These are phyloP conservation scores for Sabatieria punctata DNA, from an alignment of 2,888 invertebrate species.

Conservation along the genomic window DNA sequence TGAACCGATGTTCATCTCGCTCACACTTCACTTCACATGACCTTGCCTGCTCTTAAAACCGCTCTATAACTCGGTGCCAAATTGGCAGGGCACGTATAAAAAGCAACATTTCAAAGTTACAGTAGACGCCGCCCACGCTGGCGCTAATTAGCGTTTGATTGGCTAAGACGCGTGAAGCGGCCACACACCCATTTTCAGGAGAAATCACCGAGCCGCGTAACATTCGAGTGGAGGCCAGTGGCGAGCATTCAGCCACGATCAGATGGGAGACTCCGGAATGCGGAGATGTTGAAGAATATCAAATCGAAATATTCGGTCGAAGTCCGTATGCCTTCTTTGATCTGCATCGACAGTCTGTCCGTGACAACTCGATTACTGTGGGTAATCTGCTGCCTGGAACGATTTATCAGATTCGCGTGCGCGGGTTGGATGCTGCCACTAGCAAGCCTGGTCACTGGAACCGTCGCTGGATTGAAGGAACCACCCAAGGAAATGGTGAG, in stretches of 20 bases:
- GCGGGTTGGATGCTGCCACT: conserved; percentile 24
- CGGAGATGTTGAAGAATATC: conserved; percentile 8
- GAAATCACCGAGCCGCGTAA: conserved; percentile 25
- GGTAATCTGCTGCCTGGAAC: conserved; percentile 28
- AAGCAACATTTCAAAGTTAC: too few species aligned
- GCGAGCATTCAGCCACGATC: conserved; percentile 24
- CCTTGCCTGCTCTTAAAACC: too few species aligned
- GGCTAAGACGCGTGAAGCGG: too few species aligned
- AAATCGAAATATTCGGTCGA: background rate
- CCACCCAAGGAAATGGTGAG: conserved; percentile 25
- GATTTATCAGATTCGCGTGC: conserved; percentile 25
- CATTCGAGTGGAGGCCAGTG: conserved; percentile 19
- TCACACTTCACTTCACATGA: too few species aligned
- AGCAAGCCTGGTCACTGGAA: conserved; percentile 26
- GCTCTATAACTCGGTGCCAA: too few species aligned
- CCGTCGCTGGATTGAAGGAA: conserved; percentile 19
- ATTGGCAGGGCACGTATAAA: too few species aligned
- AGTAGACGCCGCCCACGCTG: too few species aligned
- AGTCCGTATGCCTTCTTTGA: conserved; percentile 19
- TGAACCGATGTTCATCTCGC: too few species aligned
- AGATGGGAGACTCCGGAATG: conserved; percentile 29
- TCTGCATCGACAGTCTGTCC: conserved; percentile 15
- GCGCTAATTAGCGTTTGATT: too few species aligned
- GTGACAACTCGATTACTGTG: conserved; percentile 16
- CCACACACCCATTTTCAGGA: too few species aligned